These are phyloP conservation scores for Sigmodon hispidus DNA, from an alignment of 2,113 vertebrate species.

Conservation along the genomic window DNA sequence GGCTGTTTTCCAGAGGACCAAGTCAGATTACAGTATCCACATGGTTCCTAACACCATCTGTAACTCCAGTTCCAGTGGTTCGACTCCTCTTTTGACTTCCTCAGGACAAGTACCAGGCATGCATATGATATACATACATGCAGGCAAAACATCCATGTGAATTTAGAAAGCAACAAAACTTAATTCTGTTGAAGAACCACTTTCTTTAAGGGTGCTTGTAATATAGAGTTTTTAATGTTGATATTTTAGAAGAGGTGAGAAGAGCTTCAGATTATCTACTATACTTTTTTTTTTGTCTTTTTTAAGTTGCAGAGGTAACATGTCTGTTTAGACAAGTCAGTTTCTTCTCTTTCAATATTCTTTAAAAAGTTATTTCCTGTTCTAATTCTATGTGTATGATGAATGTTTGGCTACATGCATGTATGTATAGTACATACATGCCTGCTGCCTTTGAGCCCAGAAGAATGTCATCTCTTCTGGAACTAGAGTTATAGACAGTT, in stretches of 20 bases:
- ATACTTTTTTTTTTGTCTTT: conserved; percentile 21
- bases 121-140: neutral
- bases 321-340: neutral
- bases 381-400: neutral
- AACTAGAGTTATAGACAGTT: neutral
- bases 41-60: neutral
- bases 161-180: neutral
- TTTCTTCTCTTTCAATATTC: neutral
- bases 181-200: neutral
- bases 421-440: neutral
- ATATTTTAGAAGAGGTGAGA: neutral
- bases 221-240: conserved; percentile 18
- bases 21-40: neutral
- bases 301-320: conserved; percentile 44
- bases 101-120: neutral
- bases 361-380: neutral
- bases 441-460: neutral
- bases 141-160: neutral
- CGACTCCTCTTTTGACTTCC: neutral
- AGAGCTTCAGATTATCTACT: conserved; percentile 38
- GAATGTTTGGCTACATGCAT: neutral
- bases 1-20: neutral
- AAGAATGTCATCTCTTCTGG: neutral
- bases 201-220: conserved; percentile 14
- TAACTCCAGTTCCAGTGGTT: neutral